Conservation (phyloP, 1,140 invertebrate genomes). For the Matsumurasca onukii region DNA sequence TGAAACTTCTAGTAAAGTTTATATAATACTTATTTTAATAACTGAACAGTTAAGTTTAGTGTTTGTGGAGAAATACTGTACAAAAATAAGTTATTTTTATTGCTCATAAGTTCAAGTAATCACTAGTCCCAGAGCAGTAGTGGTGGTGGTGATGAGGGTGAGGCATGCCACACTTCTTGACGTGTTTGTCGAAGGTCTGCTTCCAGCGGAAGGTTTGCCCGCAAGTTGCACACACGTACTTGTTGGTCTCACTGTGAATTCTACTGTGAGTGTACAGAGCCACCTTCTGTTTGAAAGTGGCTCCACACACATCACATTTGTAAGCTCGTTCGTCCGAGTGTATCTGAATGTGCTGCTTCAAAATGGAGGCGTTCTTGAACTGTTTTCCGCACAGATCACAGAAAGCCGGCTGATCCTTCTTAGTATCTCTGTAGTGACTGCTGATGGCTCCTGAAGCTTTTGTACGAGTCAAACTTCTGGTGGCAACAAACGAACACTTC, state of each 20-base stretch:
- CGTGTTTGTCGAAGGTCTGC: constrained; percentile 7
- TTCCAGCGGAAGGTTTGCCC: background rate
- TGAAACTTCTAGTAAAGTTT: too few relatives aligned
- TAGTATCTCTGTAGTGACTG: background rate
- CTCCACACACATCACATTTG: background rate
- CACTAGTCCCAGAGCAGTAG: too few relatives aligned
- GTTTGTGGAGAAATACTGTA: too few relatives aligned
- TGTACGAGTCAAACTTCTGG: background rate
- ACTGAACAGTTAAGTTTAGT: too few relatives aligned
- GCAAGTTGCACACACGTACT: background rate
- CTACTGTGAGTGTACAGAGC: constrained; percentile 7
- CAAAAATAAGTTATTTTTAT: too few relatives aligned
- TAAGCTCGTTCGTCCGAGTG: background rate
- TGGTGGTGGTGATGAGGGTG: too few relatives aligned
- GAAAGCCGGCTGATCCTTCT: background rate
- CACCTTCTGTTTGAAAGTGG: constrained; percentile 1
- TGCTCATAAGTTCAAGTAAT: too few relatives aligned
- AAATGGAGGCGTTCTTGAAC: background rate
- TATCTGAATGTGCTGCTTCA: background rate
- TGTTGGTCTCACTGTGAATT: background rate
- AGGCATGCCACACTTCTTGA: background rate
- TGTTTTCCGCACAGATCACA: constrained; percentile 6
- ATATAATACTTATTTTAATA: too few relatives aligned
- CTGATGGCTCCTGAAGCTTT: too few relatives aligned
- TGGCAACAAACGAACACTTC: background rate